Conservation (phyloP, 2,113 vertebrate species). For the Promerops cafer region DNA sequence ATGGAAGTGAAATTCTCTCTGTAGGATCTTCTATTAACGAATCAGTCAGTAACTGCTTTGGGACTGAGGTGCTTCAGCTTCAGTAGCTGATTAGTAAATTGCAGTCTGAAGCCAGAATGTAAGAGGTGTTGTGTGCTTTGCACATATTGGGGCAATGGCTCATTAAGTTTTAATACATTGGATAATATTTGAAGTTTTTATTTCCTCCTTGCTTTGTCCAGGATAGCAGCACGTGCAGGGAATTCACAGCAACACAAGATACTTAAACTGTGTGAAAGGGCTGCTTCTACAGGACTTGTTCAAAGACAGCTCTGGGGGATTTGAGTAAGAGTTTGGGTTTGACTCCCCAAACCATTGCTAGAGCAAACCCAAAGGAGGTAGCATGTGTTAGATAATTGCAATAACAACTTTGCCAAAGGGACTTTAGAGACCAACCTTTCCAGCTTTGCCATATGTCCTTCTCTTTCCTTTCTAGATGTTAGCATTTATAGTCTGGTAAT, state of each 20-base stretch:
- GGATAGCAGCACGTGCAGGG: background rate
- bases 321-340: background rate
- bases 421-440: background rate
- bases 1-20: background rate
- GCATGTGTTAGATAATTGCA: background rate
- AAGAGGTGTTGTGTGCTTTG: background rate
- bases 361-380: background rate
- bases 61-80: background rate
- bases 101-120: background rate
- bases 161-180: slow-evolving; percentile 31
- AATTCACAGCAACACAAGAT: background rate
- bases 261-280: background rate
- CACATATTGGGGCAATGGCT: background rate
- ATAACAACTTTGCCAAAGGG: background rate
- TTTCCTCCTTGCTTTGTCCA: background rate
- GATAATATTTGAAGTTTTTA: background rate
- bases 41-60: slow-evolving; percentile 4
- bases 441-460: background rate
- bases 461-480: background rate
- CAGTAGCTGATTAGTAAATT: slow-evolving; percentile 1
- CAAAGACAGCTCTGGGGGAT: background rate
- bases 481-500: background rate
- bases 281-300: background rate
- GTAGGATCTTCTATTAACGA: background rate
- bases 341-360: background rate